These are phyloP conservation scores for Ciconia maguari DNA, from an alignment of 2,113 vertebrate species.

Conservation along the genomic window DNA sequence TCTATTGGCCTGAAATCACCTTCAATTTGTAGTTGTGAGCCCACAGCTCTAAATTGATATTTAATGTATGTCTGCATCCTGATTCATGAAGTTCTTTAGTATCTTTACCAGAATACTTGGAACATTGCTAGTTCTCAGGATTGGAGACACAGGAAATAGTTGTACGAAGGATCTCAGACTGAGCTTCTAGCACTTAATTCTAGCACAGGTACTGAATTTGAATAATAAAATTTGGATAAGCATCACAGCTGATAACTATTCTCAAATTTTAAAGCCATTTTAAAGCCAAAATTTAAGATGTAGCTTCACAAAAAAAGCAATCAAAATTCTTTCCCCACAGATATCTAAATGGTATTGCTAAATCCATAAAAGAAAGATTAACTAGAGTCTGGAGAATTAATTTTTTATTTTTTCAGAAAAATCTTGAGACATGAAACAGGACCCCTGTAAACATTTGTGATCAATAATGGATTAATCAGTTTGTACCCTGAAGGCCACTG, in stretches of 20 bases:
- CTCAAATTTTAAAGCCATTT: neutral
- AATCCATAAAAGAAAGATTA: neutral
- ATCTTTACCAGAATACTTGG: neutral
- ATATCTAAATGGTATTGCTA: neutral
- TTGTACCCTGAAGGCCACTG: neutral
- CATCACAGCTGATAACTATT: neutral
- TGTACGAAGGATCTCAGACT: neutral
- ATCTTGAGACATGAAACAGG: neutral
- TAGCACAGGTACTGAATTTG: neutral
- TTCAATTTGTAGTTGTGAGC: neutral
- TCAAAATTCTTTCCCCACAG: neutral
- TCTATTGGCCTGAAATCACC: neutral
- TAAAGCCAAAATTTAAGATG: neutral
- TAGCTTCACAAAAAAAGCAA: neutral
- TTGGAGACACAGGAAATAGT: neutral
- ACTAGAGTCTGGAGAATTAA: neutral
- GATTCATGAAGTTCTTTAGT: neutral
- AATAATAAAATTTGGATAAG: neutral
- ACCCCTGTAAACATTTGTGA: neutral
- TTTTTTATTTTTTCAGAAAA: neutral
- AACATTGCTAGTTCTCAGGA: neutral
- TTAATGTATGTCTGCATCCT: rapidly evolving
- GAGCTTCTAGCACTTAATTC: neutral
- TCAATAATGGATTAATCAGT: neutral
- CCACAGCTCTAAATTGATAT: neutral